Percentiles rank a stretch among this genome's conserved stretches.
Evolutionary conservation across 2,113 vertebrate species (phyloP).

Genomic region (Narcine bancroftii): DNA sequence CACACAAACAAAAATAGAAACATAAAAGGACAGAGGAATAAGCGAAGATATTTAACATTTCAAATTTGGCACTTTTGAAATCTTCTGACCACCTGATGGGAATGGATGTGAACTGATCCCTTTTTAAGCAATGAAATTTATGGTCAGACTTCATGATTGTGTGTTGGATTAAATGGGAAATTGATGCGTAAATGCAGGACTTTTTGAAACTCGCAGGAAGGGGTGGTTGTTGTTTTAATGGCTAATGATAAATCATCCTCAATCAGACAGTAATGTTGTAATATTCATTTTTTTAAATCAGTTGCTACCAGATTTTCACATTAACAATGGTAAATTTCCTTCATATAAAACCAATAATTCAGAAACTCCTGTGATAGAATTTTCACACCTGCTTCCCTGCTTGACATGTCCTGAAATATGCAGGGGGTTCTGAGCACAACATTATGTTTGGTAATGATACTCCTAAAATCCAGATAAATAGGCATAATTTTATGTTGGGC

Average conservation of each 20-base stretch:
- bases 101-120: neutral
- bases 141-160: too few relatives aligned
- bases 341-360: neutral
- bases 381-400: neutral
- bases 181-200: neutral
- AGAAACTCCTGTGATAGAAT: neutral
- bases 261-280: neutral
- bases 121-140: neutral
- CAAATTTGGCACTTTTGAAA: neutral
- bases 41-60: neutral
- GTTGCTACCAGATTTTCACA: neutral
- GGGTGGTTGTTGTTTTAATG: neutral
- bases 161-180: neutral
- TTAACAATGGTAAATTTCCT: neutral
- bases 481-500: neutral
- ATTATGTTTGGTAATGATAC: neutral
- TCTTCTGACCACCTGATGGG: neutral
- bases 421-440: neutral
- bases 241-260: neutral
- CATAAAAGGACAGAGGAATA: neutral
- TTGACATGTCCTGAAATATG: neutral
- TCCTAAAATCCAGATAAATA: neutral
- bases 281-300: neutral
- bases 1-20: too few relatives aligned
- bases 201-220: neutral